Percentiles rank a stretch among this genome's conserved stretches.
phyloP scores from a whole-genome alignment of 2,888 invertebrate genomes.

The Lacanobia oleracea region DNA sequence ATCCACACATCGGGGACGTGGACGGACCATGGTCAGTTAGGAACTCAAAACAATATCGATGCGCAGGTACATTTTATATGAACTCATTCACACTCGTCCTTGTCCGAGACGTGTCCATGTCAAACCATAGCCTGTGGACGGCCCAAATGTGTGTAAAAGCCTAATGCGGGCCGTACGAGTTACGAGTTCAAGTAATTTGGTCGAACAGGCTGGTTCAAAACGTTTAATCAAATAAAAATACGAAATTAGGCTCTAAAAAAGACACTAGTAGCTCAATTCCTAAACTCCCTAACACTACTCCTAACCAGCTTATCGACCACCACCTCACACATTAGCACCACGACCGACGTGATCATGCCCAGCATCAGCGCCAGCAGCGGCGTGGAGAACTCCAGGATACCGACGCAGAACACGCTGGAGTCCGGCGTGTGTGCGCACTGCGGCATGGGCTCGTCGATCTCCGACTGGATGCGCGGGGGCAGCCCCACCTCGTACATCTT shows the following conservation, averaged over 20 bases:
- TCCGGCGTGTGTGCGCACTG: constrained; percentile 89
- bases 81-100: too few relatives aligned
- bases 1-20: too few relatives aligned
- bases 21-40: too few relatives aligned
- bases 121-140: too few relatives aligned
- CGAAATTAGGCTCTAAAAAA: not conserved
- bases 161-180: too few relatives aligned
- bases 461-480: constrained; percentile 89
- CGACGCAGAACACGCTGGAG: constrained; percentile 87
- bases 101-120: too few relatives aligned
- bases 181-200: too few relatives aligned
- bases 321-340: constrained; percentile 81
- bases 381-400: constrained; percentile 90
- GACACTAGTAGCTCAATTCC: constrained; percentile 1
- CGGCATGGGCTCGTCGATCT: constrained; percentile 91
- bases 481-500: constrained; percentile 91
- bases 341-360: constrained; percentile 84
- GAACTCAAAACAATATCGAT: too few relatives aligned
- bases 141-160: too few relatives aligned
- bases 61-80: too few relatives aligned
- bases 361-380: constrained; percentile 88
- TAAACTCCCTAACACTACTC: constrained; percentile 26
- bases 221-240: too few relatives aligned
- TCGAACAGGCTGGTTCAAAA: too few relatives aligned
- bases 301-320: constrained; percentile 47